A percentile compares a stretch with the other conserved stretches of the same genome.
Conservation (phyloP, 2,888 invertebrate species). For the Drosophila koepferae region DNA sequence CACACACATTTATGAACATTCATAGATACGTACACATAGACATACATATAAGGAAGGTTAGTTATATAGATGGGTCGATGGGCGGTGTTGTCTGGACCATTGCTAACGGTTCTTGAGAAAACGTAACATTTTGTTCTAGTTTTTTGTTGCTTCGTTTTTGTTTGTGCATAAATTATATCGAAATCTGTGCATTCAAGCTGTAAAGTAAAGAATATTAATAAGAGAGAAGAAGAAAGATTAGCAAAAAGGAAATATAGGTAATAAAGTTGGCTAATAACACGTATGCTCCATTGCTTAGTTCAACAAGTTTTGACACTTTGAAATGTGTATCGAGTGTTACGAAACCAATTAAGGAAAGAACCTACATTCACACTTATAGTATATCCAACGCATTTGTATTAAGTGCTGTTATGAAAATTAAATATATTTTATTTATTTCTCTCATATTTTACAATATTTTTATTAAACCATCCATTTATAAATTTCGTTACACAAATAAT, state of each 20-base stretch:
- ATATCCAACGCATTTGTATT: neutral
- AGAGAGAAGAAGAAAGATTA: slow-evolving; percentile 35
- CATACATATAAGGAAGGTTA: slow-evolving; percentile 18
- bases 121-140: slow-evolving; percentile 62
- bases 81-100: slow-evolving; percentile 39
- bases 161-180: slow-evolving; percentile 62
- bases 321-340: too few relatives aligned
- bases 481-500: neutral
- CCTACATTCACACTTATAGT: neutral
- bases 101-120: slow-evolving; percentile 72
- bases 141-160: slow-evolving; percentile 18
- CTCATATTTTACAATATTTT: too few relatives aligned
- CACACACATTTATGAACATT: slow-evolving; percentile 6
- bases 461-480: neutral
- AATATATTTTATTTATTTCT: neutral
- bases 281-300: slow-evolving; percentile 70
- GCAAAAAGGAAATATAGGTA: slow-evolving; percentile 18
- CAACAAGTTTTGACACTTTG: slow-evolving; percentile 11
- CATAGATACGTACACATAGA: slow-evolving; percentile 4
- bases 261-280: slow-evolving; percentile 38
- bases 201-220: slow-evolving; percentile 38
- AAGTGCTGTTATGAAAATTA: neutral
- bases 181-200: slow-evolving; percentile 58
- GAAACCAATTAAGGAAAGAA: too few relatives aligned
- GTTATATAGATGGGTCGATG: slow-evolving; percentile 49